Percentiles rank a stretch among this genome's conserved stretches.
phyloP scores from a whole-genome alignment of 2,888 invertebrate species.

The Notocelia uddmanniana region DNA sequence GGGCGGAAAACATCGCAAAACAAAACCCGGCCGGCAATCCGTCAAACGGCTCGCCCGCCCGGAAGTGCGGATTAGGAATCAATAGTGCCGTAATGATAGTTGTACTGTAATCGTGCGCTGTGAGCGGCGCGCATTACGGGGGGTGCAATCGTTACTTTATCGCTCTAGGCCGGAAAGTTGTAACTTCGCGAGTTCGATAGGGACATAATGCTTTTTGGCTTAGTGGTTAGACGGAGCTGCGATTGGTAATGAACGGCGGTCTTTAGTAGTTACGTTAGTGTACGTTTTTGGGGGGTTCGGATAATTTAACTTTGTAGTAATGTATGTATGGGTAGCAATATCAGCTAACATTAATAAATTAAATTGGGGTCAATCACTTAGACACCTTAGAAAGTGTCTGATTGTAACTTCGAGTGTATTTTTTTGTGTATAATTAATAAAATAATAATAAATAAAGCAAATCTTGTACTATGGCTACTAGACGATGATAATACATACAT shows the following conservation, averaged over 20 bases:
- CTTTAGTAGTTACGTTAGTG: neutral
- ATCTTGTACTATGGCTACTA: too few relatives aligned
- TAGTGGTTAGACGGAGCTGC: slow-evolving; percentile 8
- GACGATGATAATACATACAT: too few relatives aligned
- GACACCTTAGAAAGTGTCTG: neutral
- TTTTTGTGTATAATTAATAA: too few relatives aligned
- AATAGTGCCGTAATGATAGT: slow-evolving; percentile 86
- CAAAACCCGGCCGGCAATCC: slow-evolving; percentile 34
- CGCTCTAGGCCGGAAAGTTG: slow-evolving; percentile 12
- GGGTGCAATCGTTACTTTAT: slow-evolving; percentile 45
- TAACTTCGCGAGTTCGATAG: neutral
- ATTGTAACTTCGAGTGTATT: neutral
- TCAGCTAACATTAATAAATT: neutral
- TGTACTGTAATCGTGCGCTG: slow-evolving; percentile 82
- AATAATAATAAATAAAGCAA: too few relatives aligned
- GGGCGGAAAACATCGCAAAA: slow-evolving; percentile 27
- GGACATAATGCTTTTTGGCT: slow-evolving; percentile 12
- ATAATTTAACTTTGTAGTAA: neutral
- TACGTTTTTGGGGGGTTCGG: neutral
- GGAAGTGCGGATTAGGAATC: slow-evolving; percentile 86
- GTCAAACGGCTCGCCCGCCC: slow-evolving; percentile 55
- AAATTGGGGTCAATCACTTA: neutral
- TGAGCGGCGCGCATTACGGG: slow-evolving; percentile 64
- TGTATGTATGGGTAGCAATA: neutral
- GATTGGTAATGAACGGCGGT: slow-evolving; percentile 21